These are phyloP conservation scores for Eleutherodactylus coqui DNA, from an alignment of 2,797 vertebrate genomes.

Conservation along the genomic window DNA sequence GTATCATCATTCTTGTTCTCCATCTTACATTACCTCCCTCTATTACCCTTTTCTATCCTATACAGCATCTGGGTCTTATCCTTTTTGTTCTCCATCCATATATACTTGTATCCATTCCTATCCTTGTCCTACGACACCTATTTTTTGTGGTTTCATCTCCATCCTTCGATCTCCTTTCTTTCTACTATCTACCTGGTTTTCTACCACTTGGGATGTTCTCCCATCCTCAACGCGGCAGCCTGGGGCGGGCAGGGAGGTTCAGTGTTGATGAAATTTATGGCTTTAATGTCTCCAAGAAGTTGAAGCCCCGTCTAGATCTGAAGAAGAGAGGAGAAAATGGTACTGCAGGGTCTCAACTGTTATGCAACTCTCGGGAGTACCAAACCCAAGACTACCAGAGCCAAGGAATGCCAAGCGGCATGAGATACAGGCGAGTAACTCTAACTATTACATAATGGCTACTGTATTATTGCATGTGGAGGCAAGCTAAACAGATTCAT, in stretches of 20 bases:
- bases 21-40: neutral
- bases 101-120: neutral
- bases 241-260: constrained; percentile 72
- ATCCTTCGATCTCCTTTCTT: neutral
- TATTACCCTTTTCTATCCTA: neutral
- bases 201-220: constrained; percentile 75
- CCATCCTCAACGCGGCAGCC: constrained; percentile 68
- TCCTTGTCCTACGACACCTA: neutral
- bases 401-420: constrained; percentile 73
- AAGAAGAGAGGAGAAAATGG: constrained; percentile 61
- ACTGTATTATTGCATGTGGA: neutral
- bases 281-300: constrained; percentile 77
- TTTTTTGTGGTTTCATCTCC: neutral
- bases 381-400: constrained; percentile 75
- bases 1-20: neutral
- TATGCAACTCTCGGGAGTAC: constrained; percentile 76
- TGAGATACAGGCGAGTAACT: constrained; percentile 80
- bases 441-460: neutral
- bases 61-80: neutral
- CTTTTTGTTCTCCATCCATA: too few relatives aligned
- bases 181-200: neutral
- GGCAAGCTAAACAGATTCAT: neutral
- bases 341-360: neutral
- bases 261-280: constrained; percentile 84
- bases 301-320: constrained; percentile 70